These are phyloP conservation scores for Psix sp. DNA, from an alignment of 1,140 invertebrate species.

Conservation along the genomic window DNA sequence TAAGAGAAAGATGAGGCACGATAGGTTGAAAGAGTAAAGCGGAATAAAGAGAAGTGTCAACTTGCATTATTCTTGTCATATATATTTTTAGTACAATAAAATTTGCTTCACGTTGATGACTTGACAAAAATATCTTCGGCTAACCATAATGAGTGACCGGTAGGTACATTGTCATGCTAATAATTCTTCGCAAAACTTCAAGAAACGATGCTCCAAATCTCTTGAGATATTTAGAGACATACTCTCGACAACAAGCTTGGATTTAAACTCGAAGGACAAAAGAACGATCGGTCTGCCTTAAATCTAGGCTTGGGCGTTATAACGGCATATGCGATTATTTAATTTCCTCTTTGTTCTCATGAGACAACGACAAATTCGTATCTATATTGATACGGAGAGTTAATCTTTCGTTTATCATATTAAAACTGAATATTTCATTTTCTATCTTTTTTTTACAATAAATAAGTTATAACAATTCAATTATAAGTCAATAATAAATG, in stretches of 20 bases:
- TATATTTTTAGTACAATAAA: conserved; percentile 64
- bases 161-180: conserved; percentile 75
- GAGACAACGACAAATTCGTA: conserved; percentile 50
- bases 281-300: conserved; percentile 64
- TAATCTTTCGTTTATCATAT: conserved; percentile 19
- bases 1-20: conserved; percentile 7
- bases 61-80: conserved; percentile 60
- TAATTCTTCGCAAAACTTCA: conserved; percentile 61
- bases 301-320: conserved; percentile 57
- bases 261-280: conserved; percentile 64
- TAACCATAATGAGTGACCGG: conserved; percentile 73
- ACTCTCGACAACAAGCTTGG: conserved; percentile 60
- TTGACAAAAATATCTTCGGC: conserved; percentile 55
- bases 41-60: conserved; percentile 64
- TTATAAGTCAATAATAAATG: too few species aligned
- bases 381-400: conserved; percentile 26
- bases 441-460: too few species aligned
- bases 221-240: conserved; percentile 55
- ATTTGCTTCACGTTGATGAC: conserved; percentile 67
- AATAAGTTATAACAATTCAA: too few species aligned
- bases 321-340: conserved; percentile 44
- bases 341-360: conserved; percentile 54
- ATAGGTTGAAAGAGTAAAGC: neutral
- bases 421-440: too few species aligned
- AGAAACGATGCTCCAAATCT: conserved; percentile 59